phyloP scores from a whole-genome alignment of 37 sponge, comb jelly and placozoan species.

The Lycopodina hypogea region DNA sequence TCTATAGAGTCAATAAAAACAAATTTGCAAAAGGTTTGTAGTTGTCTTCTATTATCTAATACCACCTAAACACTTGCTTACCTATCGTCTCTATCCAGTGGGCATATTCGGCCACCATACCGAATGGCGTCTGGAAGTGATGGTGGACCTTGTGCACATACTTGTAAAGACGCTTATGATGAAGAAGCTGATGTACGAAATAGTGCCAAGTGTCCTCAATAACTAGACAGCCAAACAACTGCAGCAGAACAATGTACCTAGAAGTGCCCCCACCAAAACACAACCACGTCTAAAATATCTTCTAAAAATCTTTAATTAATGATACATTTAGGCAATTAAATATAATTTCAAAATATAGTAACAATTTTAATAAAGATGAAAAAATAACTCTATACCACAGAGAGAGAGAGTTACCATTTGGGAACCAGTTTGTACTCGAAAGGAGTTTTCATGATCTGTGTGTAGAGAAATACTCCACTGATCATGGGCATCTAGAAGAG shows the following conservation, averaged over 20 bases:
- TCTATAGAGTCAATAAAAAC: no score
- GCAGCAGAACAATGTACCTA: constrained; percentile 65
- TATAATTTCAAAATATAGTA: neutral
- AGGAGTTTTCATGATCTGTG: constrained; percentile 40
- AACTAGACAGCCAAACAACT: constrained; percentile 60
- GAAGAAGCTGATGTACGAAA: constrained; percentile 75
- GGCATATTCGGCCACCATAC: constrained; percentile 88
- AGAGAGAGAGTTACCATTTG: constrained; percentile 54
- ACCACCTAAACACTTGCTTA: no score
- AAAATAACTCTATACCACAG: no score
- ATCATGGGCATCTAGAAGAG: constrained; percentile 66
- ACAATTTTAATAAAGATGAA: no score
- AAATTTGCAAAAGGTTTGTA: no score
- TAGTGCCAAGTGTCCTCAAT: constrained; percentile 91
- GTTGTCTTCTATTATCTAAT: no score
- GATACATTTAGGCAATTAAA: neutral
- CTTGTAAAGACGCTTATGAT: constrained; percentile 84
- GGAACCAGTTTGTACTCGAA: constrained; percentile 78
- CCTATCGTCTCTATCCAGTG: constrained; percentile 81
- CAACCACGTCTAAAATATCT: neutral
- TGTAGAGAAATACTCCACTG: constrained; percentile 52
- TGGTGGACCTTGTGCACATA: constrained; percentile 88
- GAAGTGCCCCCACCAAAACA: neutral
- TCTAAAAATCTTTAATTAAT: neutral
- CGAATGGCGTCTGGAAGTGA: constrained; percentile 84